A percentile compares a stretch with the other conserved stretches of the same genome.
These are phyloP conservation scores for Meteorus sp. DNA, from an alignment of 1,140 invertebrate genomes.

Conservation along the genomic window DNA sequence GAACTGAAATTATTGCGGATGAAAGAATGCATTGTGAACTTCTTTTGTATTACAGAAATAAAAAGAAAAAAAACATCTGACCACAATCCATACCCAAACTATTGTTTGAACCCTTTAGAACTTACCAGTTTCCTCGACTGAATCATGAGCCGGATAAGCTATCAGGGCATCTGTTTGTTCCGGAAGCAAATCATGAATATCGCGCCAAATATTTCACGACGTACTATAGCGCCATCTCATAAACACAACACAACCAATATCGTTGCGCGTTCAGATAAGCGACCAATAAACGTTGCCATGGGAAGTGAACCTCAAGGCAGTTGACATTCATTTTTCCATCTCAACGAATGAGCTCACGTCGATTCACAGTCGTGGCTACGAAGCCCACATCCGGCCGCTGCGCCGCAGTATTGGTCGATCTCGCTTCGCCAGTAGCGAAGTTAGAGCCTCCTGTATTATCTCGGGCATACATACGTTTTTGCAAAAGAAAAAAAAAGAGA, in stretches of 20 bases:
- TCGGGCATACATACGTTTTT: not conserved
- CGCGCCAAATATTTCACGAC: too few relatives aligned
- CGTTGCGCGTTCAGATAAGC: not conserved
- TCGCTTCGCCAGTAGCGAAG: conserved; percentile 32
- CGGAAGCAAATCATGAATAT: too few relatives aligned
- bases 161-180: too few relatives aligned
- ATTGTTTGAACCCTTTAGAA: too few relatives aligned
- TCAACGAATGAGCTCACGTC: conserved; percentile 26
- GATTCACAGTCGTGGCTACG: conserved; percentile 37
- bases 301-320: not conserved
- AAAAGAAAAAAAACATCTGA: too few relatives aligned
- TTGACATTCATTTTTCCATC: not conserved
- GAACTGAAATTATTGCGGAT: too few relatives aligned
- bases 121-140: too few relatives aligned
- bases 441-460: conserved; percentile 34
- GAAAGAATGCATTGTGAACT: too few relatives aligned
- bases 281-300: not conserved
- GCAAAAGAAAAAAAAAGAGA: too few relatives aligned
- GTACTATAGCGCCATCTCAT: not conserved
- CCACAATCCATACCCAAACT: too few relatives aligned
- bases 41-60: too few relatives aligned
- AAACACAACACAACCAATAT: not conserved
- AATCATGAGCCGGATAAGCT: too few relatives aligned
- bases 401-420: conserved; percentile 45
- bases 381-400: conserved; percentile 43